Evolutionary conservation across 92 coral and sea anemone species (phyloP).

Genomic region (Epizoanthus stellaris): DNA sequence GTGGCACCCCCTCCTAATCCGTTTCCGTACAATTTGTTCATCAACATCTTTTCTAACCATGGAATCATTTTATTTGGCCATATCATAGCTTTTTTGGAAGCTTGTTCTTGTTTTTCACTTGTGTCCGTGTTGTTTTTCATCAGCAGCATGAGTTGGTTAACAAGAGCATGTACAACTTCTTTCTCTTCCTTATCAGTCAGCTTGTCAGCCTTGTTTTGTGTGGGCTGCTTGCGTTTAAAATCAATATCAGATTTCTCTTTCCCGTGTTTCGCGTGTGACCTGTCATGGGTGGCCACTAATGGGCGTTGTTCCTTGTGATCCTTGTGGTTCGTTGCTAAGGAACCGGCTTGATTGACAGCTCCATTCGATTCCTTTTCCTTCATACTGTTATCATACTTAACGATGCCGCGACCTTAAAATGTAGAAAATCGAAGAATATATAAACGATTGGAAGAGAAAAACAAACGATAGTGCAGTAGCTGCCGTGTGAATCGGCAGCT

Average conservation of each 20-base stretch:
- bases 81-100: conserved; percentile 87
- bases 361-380: neutral
- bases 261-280: neutral
- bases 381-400: neutral
- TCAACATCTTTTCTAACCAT: conserved; percentile 68
- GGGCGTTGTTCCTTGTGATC: neutral
- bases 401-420: neutral
- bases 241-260: neutral
- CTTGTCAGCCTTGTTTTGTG: neutral
- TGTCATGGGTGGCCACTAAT: neutral
- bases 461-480: too few relatives aligned
- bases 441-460: neutral
- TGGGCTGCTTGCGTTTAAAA: neutral
- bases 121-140: conserved; percentile 7
- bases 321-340: neutral
- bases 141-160: conserved; percentile 24
- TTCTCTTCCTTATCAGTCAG: conserved; percentile 4
- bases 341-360: neutral
- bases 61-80: conserved; percentile 96
- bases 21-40: conserved; percentile 62
- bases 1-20: neutral
- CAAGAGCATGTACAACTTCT: conserved; percentile 30
- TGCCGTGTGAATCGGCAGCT: too few relatives aligned
- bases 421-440: neutral
- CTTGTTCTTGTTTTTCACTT: neutral